Conservation (phyloP, 2,797 vertebrate genomes). For the Melanotaenia boesemani region DNA sequence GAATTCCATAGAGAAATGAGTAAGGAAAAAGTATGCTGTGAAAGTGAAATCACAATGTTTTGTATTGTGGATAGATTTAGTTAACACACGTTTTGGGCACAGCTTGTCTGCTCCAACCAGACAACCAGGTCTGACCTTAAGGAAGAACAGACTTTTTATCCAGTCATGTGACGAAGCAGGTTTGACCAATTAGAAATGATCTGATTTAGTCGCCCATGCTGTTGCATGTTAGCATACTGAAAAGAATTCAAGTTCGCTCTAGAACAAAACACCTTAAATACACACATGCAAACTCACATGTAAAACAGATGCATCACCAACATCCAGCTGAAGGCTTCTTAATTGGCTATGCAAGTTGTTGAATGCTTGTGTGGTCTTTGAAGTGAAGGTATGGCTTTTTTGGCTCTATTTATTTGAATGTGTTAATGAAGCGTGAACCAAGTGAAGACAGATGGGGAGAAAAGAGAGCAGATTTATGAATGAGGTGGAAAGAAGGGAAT, state of each 20-base stretch:
- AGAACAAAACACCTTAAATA: slow-evolving; percentile 39
- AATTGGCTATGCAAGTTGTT: slow-evolving; percentile 68
- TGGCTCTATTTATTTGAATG: slow-evolving; percentile 58
- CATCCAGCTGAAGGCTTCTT: slow-evolving; percentile 55
- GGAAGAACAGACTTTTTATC: background rate
- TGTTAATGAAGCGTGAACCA: slow-evolving; percentile 64
- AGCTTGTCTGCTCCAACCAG: background rate
- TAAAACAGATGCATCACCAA: slow-evolving; percentile 42
- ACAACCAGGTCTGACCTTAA: background rate
- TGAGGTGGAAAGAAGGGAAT: slow-evolving; percentile 36
- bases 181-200: slow-evolving; percentile 51
- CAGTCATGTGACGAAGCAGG: slow-evolving; percentile 13
- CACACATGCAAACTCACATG: slow-evolving; percentile 4
- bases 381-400: slow-evolving; percentile 63
- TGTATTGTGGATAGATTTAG: background rate
- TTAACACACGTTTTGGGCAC: background rate
- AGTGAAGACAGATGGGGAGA: slow-evolving; percentile 29
- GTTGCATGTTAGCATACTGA: slow-evolving; percentile 18
- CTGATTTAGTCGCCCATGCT: slow-evolving; percentile 38
- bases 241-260: slow-evolving; percentile 38
- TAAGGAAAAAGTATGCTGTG: background rate
- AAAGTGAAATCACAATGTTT: no score
- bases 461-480: slow-evolving; percentile 44
- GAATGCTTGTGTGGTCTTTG: slow-evolving; percentile 68
- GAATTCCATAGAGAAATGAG: background rate